Percentiles rank a stretch among this genome's conserved stretches.
These are phyloP conservation scores for Leptodactylus fallax DNA, from an alignment of 2,797 vertebrate species.

Conservation along the genomic window DNA sequence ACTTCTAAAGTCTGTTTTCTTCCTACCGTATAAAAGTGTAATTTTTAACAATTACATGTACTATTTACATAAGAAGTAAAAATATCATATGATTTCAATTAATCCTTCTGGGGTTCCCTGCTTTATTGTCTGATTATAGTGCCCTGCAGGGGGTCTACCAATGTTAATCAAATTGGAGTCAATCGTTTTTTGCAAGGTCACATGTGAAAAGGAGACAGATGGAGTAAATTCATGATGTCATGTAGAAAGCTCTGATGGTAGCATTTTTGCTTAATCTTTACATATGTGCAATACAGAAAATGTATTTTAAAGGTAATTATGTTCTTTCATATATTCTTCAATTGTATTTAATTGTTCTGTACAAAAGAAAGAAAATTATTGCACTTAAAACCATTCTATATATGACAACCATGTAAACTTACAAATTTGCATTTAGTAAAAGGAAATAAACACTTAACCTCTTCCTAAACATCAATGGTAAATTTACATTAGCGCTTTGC, in stretches of 20 bases:
- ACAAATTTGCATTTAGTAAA: too few relatives aligned
- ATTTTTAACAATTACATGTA: background rate
- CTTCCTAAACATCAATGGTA: background rate
- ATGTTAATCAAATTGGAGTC: slow-evolving; percentile 55
- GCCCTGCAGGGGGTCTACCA: slow-evolving; percentile 46
- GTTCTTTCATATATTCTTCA: background rate
- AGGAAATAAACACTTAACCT: too few relatives aligned
- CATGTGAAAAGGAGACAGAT: slow-evolving; percentile 57
- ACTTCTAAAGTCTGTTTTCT: background rate
- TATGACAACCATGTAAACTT: background rate
- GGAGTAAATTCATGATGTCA: slow-evolving; percentile 51
- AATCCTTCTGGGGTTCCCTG: slow-evolving; percentile 30
- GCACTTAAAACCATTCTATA: background rate
- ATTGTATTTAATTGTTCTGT: background rate
- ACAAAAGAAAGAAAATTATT: slow-evolving; percentile 12
- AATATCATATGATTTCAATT: slow-evolving; percentile 56
- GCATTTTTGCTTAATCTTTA: slow-evolving; percentile 40
- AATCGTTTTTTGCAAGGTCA: slow-evolving; percentile 54
- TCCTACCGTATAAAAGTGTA: background rate
- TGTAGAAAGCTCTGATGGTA: slow-evolving; percentile 16
- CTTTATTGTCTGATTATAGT: slow-evolving; percentile 47
- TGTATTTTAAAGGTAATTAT: slow-evolving; percentile 15
- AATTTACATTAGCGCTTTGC: too few relatives aligned
- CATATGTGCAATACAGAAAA: slow-evolving; percentile 37
- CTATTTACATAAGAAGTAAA: slow-evolving; percentile 33